Percentiles rank a stretch among this genome's conserved stretches.
Conservation (phyloP, 2,113 vertebrate genomes). For the Catharus minimus region DNA sequence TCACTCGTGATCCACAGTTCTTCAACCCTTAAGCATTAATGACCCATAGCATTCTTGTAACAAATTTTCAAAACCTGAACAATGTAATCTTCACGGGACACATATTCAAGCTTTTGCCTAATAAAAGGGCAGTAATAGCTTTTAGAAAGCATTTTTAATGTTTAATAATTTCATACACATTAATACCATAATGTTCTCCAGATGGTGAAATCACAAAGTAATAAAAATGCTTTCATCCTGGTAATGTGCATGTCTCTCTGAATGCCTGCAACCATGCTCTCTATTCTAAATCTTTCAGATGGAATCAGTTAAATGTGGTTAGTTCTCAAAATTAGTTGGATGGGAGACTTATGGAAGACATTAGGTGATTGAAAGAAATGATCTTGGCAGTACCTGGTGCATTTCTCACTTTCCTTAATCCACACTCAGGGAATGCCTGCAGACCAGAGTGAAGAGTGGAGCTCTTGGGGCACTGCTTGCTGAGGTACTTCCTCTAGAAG, state of each 20-base stretch:
- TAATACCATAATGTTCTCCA: background rate
- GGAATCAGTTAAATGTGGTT: background rate
- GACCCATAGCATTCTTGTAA: fast-evolving
- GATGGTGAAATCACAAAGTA: background rate
- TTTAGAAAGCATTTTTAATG: background rate
- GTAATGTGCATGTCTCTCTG: background rate
- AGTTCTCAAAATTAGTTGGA: background rate
- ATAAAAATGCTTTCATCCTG: background rate
- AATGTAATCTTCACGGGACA: background rate
- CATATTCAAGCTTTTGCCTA: background rate
- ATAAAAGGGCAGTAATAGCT: background rate
- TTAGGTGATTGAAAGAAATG: background rate
- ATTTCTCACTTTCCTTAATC: background rate
- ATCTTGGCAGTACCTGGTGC: background rate
- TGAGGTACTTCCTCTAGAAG: background rate
- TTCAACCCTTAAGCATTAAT: background rate
- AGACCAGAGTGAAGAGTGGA: background rate
- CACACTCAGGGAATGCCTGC: background rate
- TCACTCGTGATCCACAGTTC: background rate
- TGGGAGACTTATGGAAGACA: background rate
- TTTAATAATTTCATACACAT: background rate
- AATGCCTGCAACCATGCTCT: background rate
- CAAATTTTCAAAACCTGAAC: background rate
- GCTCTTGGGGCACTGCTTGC: background rate
- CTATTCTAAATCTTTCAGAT: background rate